phyloP scores from a whole-genome alignment of 2,888 invertebrate genomes.

The Epistrophella euchroma region DNA sequence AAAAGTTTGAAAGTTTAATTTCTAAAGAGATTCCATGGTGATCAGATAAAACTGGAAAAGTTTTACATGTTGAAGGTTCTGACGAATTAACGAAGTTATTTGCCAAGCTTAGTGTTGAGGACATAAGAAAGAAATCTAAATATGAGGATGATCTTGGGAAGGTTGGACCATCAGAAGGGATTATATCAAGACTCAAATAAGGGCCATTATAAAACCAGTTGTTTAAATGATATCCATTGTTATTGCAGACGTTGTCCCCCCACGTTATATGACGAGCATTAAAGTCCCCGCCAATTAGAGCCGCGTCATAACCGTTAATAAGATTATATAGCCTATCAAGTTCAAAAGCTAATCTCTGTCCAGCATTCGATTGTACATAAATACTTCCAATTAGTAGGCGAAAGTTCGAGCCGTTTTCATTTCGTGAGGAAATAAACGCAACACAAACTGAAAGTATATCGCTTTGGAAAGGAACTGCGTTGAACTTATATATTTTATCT shows the following conservation, averaged over 20 bases:
- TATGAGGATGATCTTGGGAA: constrained; percentile 21
- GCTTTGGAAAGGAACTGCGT: too few relatives aligned
- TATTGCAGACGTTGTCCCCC: background rate
- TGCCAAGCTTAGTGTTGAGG: background rate
- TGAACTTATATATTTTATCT: too few relatives aligned
- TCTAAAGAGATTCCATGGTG: background rate
- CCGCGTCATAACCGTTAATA: too few relatives aligned
- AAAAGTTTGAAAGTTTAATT: too few relatives aligned
- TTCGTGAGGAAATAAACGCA: too few relatives aligned
- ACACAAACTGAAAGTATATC: too few relatives aligned
- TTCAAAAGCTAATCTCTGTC: background rate
- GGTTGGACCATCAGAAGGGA: constrained; percentile 3
- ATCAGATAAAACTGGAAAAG: too few relatives aligned
- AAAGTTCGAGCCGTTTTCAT: too few relatives aligned
- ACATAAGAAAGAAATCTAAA: constrained; percentile 4
- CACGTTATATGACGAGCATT: background rate
- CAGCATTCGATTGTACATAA: constrained; percentile 1
- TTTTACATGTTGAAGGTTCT: background rate
- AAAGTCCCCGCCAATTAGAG: too few relatives aligned
- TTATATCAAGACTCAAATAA: too few relatives aligned
- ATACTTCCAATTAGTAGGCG: background rate
- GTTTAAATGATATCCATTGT: background rate
- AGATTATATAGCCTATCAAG: background rate
- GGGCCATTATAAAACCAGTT: constrained; percentile 3
- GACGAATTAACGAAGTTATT: too few relatives aligned